Evolutionary conservation across 1,140 invertebrate species (phyloP).

Genomic region (Geopemphigus sp.): DNA sequence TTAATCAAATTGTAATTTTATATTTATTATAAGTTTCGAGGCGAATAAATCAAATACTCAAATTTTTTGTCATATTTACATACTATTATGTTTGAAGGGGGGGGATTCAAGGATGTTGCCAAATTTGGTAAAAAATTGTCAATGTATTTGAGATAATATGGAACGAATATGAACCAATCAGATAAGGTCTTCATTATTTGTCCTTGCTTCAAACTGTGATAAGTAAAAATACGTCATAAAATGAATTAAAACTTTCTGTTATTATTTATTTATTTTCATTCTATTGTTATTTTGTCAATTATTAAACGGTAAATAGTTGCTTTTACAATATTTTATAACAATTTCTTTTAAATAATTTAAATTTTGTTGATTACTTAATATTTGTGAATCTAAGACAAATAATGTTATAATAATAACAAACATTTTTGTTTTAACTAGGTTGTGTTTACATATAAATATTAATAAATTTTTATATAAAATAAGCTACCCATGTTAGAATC

Average conservation of each 20-base stretch:
- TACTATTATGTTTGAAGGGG: not conserved
- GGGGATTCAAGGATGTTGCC: conserved; percentile 11
- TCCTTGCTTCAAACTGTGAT: conserved; percentile 36
- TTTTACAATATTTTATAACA: not conserved
- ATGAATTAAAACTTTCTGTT: not conserved
- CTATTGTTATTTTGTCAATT: not conserved
- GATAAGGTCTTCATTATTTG: conserved; percentile 18
- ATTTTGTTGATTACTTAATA: not conserved
- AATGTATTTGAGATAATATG: conserved; percentile 4
- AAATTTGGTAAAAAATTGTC: conserved; percentile 26
- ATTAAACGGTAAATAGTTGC: not conserved
- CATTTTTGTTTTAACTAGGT: not conserved
- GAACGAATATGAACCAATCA: conserved; percentile 39
- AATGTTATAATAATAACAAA: not conserved
- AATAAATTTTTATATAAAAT: not conserved
- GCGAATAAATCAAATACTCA: no score
- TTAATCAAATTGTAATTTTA: no score
- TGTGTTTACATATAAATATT: not conserved
- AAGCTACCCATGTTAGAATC: not conserved
- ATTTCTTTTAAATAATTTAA: not conserved
- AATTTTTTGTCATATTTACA: no score
- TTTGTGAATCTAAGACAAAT: not conserved
- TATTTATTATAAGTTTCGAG: no score
- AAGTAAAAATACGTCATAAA: conserved; percentile 28
- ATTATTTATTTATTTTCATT: not conserved